Percentiles rank a stretch among this genome's conserved stretches.
These are phyloP conservation scores for Sparus aurata DNA, from an alignment of 2,797 vertebrate species.

Conservation along the genomic window DNA sequence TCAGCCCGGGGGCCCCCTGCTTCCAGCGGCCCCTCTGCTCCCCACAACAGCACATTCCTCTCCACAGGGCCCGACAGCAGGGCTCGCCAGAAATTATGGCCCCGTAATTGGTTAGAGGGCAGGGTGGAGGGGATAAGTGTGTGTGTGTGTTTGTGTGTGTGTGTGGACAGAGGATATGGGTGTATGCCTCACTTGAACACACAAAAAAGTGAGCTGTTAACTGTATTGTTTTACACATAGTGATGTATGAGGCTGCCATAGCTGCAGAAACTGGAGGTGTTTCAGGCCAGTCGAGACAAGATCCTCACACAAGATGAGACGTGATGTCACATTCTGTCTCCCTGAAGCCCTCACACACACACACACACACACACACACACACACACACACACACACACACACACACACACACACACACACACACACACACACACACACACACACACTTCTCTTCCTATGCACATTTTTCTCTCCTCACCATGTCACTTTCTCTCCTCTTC, in stretches of 20 bases:
- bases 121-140: slow-evolving; percentile 39
- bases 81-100: slow-evolving; percentile 73
- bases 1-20: slow-evolving; percentile 54
- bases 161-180: slow-evolving; percentile 37
- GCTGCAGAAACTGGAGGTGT: slow-evolving; percentile 62
- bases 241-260: slow-evolving; percentile 58
- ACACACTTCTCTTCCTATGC: slow-evolving; percentile 40
- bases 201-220: slow-evolving; percentile 21
- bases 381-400: slow-evolving; percentile 37
- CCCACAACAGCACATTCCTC: slow-evolving; percentile 78
- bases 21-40: slow-evolving; percentile 67
- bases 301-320: slow-evolving; percentile 78
- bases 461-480: slow-evolving; percentile 65
- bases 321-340: slow-evolving; percentile 80
- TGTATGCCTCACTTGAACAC: slow-evolving; percentile 44
- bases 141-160: slow-evolving; percentile 34
- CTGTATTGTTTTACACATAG: slow-evolving; percentile 63
- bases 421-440: slow-evolving; percentile 22
- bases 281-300: slow-evolving; percentile 81
- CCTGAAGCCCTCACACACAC: slow-evolving; percentile 48
- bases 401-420: slow-evolving; percentile 20
- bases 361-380: slow-evolving; percentile 15
- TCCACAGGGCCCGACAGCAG: slow-evolving; percentile 71
- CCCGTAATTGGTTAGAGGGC: slow-evolving; percentile 68
- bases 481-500: slow-evolving; percentile 61